These are phyloP conservation scores for Zaprionus vittiger DNA, from an alignment of 1,140 invertebrate species.

Conservation along the genomic window DNA sequence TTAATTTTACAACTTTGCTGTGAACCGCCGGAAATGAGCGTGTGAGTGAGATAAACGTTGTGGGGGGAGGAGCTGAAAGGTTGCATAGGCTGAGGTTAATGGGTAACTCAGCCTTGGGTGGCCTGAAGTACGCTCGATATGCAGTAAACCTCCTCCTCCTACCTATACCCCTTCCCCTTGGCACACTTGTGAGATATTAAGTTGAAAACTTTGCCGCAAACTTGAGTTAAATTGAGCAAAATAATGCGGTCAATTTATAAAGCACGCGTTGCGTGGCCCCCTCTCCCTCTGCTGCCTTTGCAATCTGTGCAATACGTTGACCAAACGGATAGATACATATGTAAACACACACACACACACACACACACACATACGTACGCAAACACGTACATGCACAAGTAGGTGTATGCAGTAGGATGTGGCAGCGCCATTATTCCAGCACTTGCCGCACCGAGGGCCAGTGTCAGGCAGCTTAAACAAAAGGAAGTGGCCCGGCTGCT, in stretches of 20 bases:
- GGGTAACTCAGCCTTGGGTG: conserved; percentile 4
- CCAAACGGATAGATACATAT: conserved; percentile 6
- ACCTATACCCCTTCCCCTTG: conserved; percentile 13
- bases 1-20: conserved; percentile 55
- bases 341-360: conserved; percentile 1
- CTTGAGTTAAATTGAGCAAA: conserved; percentile 80
- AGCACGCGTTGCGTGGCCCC: conserved; percentile 19
- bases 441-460: conserved; percentile 60
- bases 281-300: no score
- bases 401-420: conserved; percentile 26
- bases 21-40: conserved; percentile 48
- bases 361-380: conserved; percentile 9
- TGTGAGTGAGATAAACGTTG: conserved; percentile 41
- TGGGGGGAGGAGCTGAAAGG: not conserved
- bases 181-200: conserved; percentile 79
- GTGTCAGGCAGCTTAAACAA: conserved; percentile 79
- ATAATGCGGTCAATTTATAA: conserved; percentile 83
- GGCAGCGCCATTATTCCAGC: conserved; percentile 56
- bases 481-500: conserved; percentile 78
- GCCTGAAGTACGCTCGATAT: conserved; percentile 50
- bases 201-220: conserved; percentile 73
- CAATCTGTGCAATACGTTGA: not conserved
- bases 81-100: not conserved
- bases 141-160: conserved; percentile 17
- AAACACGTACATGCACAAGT: conserved; percentile 36